A percentile compares a stretch with the other conserved stretches of the same genome.
These are phyloP conservation scores for Pseudomyrmex gracilis DNA, from an alignment of 1,140 invertebrate genomes.

Conservation along the genomic window DNA sequence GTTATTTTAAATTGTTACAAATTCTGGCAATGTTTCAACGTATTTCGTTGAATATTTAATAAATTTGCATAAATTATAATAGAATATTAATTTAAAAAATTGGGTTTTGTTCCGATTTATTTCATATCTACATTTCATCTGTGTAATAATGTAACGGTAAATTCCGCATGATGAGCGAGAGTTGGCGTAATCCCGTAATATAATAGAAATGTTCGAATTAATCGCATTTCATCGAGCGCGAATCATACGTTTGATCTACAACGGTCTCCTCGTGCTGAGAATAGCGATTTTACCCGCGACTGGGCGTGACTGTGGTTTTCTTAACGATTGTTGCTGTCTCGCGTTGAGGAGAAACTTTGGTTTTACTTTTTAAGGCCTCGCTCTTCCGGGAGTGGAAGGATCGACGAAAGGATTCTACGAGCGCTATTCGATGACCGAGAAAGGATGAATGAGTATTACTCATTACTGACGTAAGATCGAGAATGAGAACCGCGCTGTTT, in stretches of 20 bases:
- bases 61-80: too few species aligned
- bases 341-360: slow-evolving; percentile 69
- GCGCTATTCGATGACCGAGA: slow-evolving; percentile 56
- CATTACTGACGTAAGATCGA: slow-evolving; percentile 66
- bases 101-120: too few species aligned
- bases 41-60: too few species aligned
- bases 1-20: too few species aligned
- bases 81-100: too few species aligned
- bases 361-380: slow-evolving; percentile 76
- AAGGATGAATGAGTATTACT: slow-evolving; percentile 69
- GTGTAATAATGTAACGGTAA: not conserved
- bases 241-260: not conserved
- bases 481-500: slow-evolving; percentile 25
- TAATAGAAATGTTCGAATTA: slow-evolving; percentile 35
- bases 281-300: slow-evolving; percentile 51
- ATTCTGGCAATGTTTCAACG: too few species aligned
- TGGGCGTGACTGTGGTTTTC: slow-evolving; percentile 54
- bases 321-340: slow-evolving; percentile 44
- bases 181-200: slow-evolving; percentile 58
- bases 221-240: slow-evolving; percentile 42
- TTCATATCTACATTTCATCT: too few species aligned
- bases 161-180: slow-evolving; percentile 42
- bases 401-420: slow-evolving; percentile 69
- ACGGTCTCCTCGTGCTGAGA: not conserved
- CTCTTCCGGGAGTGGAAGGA: slow-evolving; percentile 58